phyloP scores from a whole-genome alignment of 2,113 vertebrate species.

The Phasianus colchicus region DNA sequence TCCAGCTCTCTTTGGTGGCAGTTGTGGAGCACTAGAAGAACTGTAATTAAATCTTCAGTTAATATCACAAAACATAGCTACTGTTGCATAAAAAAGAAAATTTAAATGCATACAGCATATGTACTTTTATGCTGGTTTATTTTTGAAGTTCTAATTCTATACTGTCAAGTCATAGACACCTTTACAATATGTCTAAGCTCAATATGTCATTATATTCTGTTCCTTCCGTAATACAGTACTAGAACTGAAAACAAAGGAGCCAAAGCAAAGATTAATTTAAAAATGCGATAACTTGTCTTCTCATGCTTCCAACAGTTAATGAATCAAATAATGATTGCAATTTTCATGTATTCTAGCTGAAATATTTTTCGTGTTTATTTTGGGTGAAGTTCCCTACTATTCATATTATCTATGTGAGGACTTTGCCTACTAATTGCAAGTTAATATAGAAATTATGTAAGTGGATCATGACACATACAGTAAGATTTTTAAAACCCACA shows the following conservation, averaged over 20 bases:
- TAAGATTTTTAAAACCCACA: background rate
- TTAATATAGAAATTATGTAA: background rate
- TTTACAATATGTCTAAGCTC: slow-evolving; percentile 12
- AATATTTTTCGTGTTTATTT: background rate
- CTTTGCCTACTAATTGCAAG: background rate
- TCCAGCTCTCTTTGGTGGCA: background rate
- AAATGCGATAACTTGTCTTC: background rate
- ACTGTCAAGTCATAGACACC: background rate
- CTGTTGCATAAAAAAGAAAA: slow-evolving; percentile 16
- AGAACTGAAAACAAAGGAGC: background rate
- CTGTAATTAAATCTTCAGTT: slow-evolving; percentile 34
- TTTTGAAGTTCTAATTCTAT: slow-evolving; percentile 50
- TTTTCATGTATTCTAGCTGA: background rate
- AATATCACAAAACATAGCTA: background rate
- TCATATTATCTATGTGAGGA: background rate
- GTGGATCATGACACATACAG: background rate
- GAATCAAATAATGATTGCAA: background rate
- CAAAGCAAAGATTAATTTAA: background rate
- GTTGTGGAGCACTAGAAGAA: background rate
- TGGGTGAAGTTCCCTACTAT: background rate
- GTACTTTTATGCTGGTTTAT: slow-evolving; percentile 12
- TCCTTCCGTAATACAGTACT: background rate
- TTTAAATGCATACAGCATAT: background rate
- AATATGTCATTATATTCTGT: slow-evolving; percentile 6
- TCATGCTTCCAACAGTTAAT: background rate